Evolutionary conservation across 2,888 invertebrate genomes (phyloP).

Genomic region (Noctua pronuba): DNA sequence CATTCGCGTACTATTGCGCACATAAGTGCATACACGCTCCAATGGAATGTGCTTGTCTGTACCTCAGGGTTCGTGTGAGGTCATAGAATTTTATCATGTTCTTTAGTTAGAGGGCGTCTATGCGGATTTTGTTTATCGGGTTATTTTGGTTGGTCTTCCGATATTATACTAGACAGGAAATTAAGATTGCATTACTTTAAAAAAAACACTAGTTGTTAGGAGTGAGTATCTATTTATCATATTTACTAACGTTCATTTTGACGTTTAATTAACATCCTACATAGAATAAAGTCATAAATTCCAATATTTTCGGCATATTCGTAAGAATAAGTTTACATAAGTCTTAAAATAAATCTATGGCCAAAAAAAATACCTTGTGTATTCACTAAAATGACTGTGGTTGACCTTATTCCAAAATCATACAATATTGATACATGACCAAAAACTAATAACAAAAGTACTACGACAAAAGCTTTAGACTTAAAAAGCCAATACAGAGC

Average conservation of each 20-base stretch:
- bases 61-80: slow-evolving; percentile 51
- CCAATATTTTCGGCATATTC: background rate
- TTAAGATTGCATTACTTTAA: background rate
- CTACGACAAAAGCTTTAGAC: background rate
- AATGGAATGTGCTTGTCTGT: slow-evolving; percentile 46
- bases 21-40: slow-evolving; percentile 47
- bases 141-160: background rate
- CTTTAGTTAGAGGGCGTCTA: slow-evolving; percentile 35
- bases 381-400: background rate
- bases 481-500: slow-evolving; percentile 69
- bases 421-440: background rate
- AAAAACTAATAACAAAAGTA: slow-evolving; percentile 8
- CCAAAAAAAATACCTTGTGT: background rate
- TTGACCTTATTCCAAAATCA: background rate
- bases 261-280: background rate
- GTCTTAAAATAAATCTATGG: background rate
- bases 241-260: background rate
- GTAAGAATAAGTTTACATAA: background rate
- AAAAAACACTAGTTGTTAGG: background rate
- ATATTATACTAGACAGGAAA: slow-evolving; percentile 8
- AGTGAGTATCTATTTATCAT: background rate
- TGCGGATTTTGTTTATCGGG: slow-evolving; percentile 50
- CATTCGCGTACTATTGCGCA: slow-evolving; percentile 63
- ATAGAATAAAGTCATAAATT: background rate
- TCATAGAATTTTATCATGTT: slow-evolving; percentile 54